These are phyloP conservation scores for Drosophila suzukii DNA, from an alignment of 1,140 invertebrate species.

Conservation along the genomic window DNA sequence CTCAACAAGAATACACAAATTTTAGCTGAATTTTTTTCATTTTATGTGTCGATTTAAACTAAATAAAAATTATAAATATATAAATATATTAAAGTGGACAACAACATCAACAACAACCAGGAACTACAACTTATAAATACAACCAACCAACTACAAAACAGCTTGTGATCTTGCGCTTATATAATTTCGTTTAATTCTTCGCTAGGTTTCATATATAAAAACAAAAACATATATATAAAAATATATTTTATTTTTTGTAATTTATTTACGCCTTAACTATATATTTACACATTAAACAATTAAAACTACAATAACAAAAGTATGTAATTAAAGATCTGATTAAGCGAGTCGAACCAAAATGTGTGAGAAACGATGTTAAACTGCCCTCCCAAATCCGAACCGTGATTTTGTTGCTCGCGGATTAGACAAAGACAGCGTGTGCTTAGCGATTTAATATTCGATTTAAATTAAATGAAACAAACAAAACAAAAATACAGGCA, in stretches of 20 bases:
- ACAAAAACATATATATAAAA: slow-evolving; percentile 26
- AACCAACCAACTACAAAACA: slow-evolving; percentile 42
- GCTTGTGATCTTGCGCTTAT: slow-evolving; percentile 76
- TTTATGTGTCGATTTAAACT: slow-evolving; percentile 74
- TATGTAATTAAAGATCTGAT: slow-evolving; percentile 27
- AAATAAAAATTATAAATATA: slow-evolving; percentile 54
- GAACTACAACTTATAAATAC: slow-evolving; percentile 32
- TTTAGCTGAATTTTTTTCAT: slow-evolving; percentile 77
- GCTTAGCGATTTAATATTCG: slow-evolving; percentile 11
- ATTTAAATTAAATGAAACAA: slow-evolving; percentile 8
- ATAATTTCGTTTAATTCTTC: slow-evolving; percentile 49
- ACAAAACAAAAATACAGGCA: background rate
- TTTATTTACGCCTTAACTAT: slow-evolving; percentile 63
- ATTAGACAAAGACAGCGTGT: slow-evolving; percentile 10
- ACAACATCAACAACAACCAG: slow-evolving; percentile 20
- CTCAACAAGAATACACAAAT: slow-evolving; percentile 55
- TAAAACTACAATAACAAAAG: slow-evolving; percentile 26
- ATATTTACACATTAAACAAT: slow-evolving; percentile 42
- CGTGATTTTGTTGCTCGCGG: slow-evolving; percentile 19
- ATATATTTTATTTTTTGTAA: slow-evolving; percentile 58
- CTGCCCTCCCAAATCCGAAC: slow-evolving; percentile 30
- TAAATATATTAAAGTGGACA: slow-evolving; percentile 20
- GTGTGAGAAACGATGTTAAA: slow-evolving; percentile 24
- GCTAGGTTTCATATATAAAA: slow-evolving; percentile 48
- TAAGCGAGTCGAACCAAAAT: slow-evolving; percentile 14